A percentile compares a stretch with the other conserved stretches of the same genome.
Evolutionary conservation across 1,140 invertebrate genomes (phyloP).

Genomic region (Manduca sexta): DNA sequence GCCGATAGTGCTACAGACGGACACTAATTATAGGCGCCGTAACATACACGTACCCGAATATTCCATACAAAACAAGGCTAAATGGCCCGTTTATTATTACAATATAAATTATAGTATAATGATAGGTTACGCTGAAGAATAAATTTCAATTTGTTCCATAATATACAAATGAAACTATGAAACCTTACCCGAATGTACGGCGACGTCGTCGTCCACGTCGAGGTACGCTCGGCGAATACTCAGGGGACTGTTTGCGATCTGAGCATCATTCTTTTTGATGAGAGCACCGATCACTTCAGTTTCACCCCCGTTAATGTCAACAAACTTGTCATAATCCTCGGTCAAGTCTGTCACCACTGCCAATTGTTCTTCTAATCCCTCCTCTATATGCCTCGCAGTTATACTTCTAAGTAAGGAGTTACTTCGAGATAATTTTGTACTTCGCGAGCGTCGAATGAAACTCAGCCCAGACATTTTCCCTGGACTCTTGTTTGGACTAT

Average conservation of each 20-base stretch:
- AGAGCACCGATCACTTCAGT: slow-evolving; percentile 59
- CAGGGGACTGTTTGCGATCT: slow-evolving; percentile 62
- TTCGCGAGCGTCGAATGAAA: slow-evolving; percentile 80
- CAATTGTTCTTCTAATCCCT: slow-evolving; percentile 48
- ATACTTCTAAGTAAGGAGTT: slow-evolving; percentile 75
- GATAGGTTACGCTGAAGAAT: not conserved
- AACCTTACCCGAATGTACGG: slow-evolving; percentile 77
- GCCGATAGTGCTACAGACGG: too few relatives aligned
- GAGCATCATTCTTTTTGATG: slow-evolving; percentile 60
- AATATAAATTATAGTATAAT: slow-evolving; percentile 11
- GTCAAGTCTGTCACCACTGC: slow-evolving; percentile 53
- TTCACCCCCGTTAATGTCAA: slow-evolving; percentile 57
- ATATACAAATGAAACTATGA: slow-evolving; percentile 2
- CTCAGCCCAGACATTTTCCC: slow-evolving; percentile 73
- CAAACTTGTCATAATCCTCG: slow-evolving; percentile 61
- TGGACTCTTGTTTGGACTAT: slow-evolving; percentile 65
- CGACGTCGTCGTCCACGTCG: slow-evolving; percentile 75
- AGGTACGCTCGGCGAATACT: slow-evolving; percentile 71
- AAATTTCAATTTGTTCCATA: slow-evolving; percentile 11
- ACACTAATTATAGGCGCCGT: slow-evolving; percentile 1
- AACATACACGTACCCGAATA: slow-evolving; percentile 8
- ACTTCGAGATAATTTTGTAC: slow-evolving; percentile 80
- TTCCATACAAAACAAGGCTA: slow-evolving; percentile 6
- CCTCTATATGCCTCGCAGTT: slow-evolving; percentile 57
- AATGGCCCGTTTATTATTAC: too few relatives aligned